phyloP scores from a whole-genome alignment of 2,888 invertebrate species.

The Tiliacea citrago region DNA sequence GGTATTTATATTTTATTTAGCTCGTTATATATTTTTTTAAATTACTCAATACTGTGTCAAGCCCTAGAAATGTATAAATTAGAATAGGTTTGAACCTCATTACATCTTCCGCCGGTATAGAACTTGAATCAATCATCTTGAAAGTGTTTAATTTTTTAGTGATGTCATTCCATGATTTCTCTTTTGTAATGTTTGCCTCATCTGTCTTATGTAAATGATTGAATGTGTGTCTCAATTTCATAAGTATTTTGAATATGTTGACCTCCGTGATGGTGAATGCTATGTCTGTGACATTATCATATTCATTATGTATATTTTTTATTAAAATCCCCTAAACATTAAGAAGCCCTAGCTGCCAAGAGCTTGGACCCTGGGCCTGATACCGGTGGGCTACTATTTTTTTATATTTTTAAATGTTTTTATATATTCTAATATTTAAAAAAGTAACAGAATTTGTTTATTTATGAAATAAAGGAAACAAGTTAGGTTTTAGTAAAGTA shows the following conservation, averaged over 20 bases:
- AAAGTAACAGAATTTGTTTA: too few relatives aligned
- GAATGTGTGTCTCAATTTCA: slow-evolving; percentile 10
- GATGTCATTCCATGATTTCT: slow-evolving; percentile 27
- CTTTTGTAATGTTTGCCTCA: slow-evolving; percentile 25
- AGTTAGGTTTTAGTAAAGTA: background rate
- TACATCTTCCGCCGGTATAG: background rate
- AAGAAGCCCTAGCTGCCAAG: too few relatives aligned
- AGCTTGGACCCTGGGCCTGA: too few relatives aligned
- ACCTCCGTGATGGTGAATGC: background rate
- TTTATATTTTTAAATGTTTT: too few relatives aligned
- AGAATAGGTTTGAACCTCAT: background rate
- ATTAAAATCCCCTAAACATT: too few relatives aligned
- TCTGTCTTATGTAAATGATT: slow-evolving; percentile 37
- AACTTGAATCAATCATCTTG: background rate
- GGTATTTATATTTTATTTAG: background rate
- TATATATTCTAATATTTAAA: too few relatives aligned
- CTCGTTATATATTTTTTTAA: background rate
- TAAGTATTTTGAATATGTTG: slow-evolving; percentile 21
- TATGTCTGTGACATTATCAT: background rate
- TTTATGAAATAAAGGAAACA: too few relatives aligned
- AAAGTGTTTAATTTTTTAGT: slow-evolving; percentile 9
- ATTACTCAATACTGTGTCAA: background rate
- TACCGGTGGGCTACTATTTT: too few relatives aligned
- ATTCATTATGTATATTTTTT: background rate
- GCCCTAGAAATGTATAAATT: background rate